Evolutionary conservation across 2,888 invertebrate genomes (phyloP).

Genomic region (Anagyrus pseudococci): DNA sequence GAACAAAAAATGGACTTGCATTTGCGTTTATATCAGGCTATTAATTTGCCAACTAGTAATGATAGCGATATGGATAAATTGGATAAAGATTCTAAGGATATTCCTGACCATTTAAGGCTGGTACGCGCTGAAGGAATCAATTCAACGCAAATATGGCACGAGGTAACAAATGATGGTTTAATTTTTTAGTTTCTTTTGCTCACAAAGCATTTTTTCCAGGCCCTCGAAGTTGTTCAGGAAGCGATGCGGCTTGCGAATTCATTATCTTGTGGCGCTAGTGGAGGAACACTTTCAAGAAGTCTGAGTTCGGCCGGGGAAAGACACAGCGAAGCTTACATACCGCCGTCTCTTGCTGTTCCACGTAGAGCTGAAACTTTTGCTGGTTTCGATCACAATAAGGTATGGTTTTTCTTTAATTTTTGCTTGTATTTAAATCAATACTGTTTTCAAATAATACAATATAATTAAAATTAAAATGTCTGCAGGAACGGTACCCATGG

Average conservation of each 20-base stretch:
- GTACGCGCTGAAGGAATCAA: slow-evolving; percentile 77
- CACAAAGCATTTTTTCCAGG: slow-evolving; percentile 42
- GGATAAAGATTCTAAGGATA: slow-evolving; percentile 51
- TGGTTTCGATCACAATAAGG: slow-evolving; percentile 78
- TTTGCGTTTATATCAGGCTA: slow-evolving; percentile 76
- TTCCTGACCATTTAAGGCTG: slow-evolving; percentile 77
- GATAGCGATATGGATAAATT: slow-evolving; percentile 50
- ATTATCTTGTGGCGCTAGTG: slow-evolving; percentile 70
- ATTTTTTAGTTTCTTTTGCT: background rate
- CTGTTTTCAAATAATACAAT: background rate
- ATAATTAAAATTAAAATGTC: slow-evolving; percentile 10
- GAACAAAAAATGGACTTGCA: slow-evolving; percentile 91
- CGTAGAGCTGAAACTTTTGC: slow-evolving; percentile 96
- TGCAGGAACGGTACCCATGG: slow-evolving; percentile 54
- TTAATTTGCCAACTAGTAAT: slow-evolving; percentile 62
- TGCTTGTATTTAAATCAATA: background rate
- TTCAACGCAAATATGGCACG: slow-evolving; percentile 81
- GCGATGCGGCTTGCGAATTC: slow-evolving; percentile 78
- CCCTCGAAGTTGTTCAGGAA: slow-evolving; percentile 66
- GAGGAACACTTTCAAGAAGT: slow-evolving; percentile 84
- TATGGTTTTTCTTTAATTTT: slow-evolving; percentile 25
- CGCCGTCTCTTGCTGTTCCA: slow-evolving; percentile 78
- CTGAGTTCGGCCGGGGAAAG: slow-evolving; percentile 94
- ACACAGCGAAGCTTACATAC: slow-evolving; percentile 84
- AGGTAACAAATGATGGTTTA: slow-evolving; percentile 70